phyloP scores from a whole-genome alignment of 2,797 vertebrate species.

The Trachops cirrhosus region DNA sequence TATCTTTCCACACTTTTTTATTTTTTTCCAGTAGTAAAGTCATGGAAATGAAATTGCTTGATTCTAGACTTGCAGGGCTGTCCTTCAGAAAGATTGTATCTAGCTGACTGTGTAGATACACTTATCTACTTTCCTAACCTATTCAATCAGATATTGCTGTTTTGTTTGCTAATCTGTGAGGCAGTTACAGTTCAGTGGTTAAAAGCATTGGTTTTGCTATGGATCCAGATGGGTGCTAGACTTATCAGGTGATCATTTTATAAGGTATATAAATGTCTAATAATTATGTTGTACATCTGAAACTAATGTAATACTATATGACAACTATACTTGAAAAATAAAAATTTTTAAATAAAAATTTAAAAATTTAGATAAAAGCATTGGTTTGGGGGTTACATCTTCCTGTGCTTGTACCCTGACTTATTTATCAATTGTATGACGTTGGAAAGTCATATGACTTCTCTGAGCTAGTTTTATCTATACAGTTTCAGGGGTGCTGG shows the following conservation, averaged over 20 bases:
- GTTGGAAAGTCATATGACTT: neutral
- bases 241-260: no score
- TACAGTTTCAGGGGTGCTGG: neutral
- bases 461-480: neutral
- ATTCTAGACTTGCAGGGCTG: neutral
- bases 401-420: neutral
- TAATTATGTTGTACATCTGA: no score
- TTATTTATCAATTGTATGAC: neutral
- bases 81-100: neutral
- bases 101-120: neutral
- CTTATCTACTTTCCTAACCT: neutral
- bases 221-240: neutral
- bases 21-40: neutral
- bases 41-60: neutral
- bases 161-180: neutral
- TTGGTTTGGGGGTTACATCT: neutral
- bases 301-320: no score
- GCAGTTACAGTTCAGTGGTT: neutral
- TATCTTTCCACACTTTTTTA: neutral
- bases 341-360: no score
- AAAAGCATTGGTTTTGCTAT: neutral
- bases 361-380: neutral
- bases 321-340: no score
- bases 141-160: neutral
- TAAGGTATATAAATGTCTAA: no score